A percentile compares a stretch with the other conserved stretches of the same genome.
phyloP scores from a whole-genome alignment of 2,888 invertebrate genomes.

The Siphlonurus alternatus region DNA sequence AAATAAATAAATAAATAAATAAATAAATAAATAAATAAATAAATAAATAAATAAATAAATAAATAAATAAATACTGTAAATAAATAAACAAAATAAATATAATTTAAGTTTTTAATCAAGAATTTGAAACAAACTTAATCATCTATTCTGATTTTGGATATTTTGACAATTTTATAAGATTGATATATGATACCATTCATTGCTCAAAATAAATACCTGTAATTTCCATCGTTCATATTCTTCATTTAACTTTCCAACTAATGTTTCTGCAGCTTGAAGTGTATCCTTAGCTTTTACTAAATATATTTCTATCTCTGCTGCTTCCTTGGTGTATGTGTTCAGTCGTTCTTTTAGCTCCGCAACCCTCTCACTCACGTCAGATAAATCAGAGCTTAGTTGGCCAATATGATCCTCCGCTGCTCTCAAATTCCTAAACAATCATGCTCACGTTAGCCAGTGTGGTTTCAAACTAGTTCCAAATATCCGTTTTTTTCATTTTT shows the following conservation, averaged over 20 bases:
- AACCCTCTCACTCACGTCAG: conserved; percentile 66
- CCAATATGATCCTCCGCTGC: conserved; percentile 70
- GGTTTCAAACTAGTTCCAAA: neutral
- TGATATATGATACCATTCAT: too few relatives aligned
- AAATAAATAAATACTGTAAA: too few relatives aligned
- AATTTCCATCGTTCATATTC: conserved; percentile 80
- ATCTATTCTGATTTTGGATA: too few relatives aligned
- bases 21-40: too few relatives aligned
- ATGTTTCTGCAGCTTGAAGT: conserved; percentile 55
- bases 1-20: too few relatives aligned
- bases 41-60: too few relatives aligned
- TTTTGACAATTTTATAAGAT: too few relatives aligned
- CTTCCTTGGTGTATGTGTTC: conserved; percentile 81
- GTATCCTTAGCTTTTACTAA: conserved; percentile 61
- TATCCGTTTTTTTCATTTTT: neutral
- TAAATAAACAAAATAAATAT: too few relatives aligned
- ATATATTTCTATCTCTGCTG: conserved; percentile 76
- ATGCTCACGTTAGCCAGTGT: too few relatives aligned
- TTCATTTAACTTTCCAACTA: conserved; percentile 73
- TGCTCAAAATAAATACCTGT: too few relatives aligned
- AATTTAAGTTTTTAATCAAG: too few relatives aligned
- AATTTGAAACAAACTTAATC: too few relatives aligned
- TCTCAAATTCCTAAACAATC: conserved; percentile 45
- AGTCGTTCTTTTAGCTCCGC: conserved; percentile 57
- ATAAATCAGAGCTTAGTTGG: conserved; percentile 55